Base-by-base conservation (phyloP, 2,888 invertebrate genomes). In the Germaria angustata region DNA sequence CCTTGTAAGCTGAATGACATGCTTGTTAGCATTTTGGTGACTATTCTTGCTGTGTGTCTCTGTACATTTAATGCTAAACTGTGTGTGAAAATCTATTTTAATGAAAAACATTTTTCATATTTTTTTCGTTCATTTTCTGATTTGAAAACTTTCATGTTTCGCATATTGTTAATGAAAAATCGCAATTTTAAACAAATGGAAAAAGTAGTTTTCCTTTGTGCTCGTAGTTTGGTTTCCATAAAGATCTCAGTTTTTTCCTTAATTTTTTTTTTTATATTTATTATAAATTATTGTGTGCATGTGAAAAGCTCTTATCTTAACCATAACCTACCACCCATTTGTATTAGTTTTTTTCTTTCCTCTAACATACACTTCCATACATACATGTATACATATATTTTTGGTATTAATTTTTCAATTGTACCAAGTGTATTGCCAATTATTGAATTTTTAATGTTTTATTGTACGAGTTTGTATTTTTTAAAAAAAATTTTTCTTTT, bases 21-120 rank as follows among this genome's bases (percentile, higher is more conserved):
- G 65, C 53, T 81, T 76, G 71, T 80, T 80, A 44, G 76, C 44
- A 59, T 15, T 73, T 69, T 66, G 39, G 20, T n/a, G 32, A 32
- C 8, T 53, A 15, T 17, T 34, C 24, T 51, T 63, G 51, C 15
- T 34, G 68, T 34, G 41, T 22, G 11, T 34, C 13, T 69, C 36
- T 49, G 20, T 57, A 65, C 36, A 76, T 36, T 61, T 65, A 9
- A 44, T 59, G 71, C 65, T 81, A 76, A 76, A 76, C 76, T 71
- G 80, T 80, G 80, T 80, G 80, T 76, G 75, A 80, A 80, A 76
- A 81, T 81, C 81, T 81, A 76, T 66, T 76, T 72, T 81, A 81
- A 81, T 81, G 81, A 76, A 76, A 76, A 81, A 22, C 65, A 79
- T 79, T 82, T 79, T 79, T 75, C 69, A 69, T 78, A 63, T 36